Conservation (phyloP, 2,888 invertebrate species). For the Dryadula phaetusa region DNA sequence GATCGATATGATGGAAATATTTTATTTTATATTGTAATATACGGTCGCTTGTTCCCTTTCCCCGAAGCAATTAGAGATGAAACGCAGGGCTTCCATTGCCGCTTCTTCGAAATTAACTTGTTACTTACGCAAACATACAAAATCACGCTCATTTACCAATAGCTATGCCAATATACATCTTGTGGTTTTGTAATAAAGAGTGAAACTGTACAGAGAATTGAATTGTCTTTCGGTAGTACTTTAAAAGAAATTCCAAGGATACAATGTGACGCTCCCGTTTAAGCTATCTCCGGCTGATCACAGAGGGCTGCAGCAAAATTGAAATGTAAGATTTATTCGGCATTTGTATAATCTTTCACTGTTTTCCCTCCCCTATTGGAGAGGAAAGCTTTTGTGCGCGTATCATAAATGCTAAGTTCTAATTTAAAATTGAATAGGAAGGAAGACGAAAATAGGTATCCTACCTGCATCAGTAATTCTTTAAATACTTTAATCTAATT, state of each 20-base stretch:
- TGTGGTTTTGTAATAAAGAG: conserved; percentile 18
- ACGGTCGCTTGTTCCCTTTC: conserved; percentile 56
- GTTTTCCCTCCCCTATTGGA: conserved; percentile 16
- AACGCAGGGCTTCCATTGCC: conserved; percentile 57
- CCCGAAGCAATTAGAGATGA: conserved; percentile 64
- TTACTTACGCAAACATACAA: conserved; percentile 45
- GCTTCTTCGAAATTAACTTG: conserved; percentile 57
- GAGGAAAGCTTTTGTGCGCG: conserved; percentile 17
- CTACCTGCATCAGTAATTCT: too few species aligned
- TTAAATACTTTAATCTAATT: too few species aligned
- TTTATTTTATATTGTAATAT: conserved; percentile 46
- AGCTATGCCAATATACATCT: conserved; percentile 16
- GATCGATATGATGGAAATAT: conserved; percentile 26
- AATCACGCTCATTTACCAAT: conserved; percentile 24
- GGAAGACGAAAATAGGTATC: neutral
- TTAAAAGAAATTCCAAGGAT: conserved; percentile 30
- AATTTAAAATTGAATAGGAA: conserved; percentile 26
- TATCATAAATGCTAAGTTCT: conserved; percentile 31
- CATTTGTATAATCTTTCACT: conserved; percentile 26
- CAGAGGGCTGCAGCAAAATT: conserved; percentile 31
- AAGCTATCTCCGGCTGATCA: conserved; percentile 32
- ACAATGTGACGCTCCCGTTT: conserved; percentile 32
- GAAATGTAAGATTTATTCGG: conserved; percentile 32
- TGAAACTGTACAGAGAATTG: neutral
- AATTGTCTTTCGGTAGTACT: conserved; percentile 3